Evolutionary conservation across 2,888 invertebrate genomes (phyloP).

Genomic region (Vanessa cardui): DNA sequence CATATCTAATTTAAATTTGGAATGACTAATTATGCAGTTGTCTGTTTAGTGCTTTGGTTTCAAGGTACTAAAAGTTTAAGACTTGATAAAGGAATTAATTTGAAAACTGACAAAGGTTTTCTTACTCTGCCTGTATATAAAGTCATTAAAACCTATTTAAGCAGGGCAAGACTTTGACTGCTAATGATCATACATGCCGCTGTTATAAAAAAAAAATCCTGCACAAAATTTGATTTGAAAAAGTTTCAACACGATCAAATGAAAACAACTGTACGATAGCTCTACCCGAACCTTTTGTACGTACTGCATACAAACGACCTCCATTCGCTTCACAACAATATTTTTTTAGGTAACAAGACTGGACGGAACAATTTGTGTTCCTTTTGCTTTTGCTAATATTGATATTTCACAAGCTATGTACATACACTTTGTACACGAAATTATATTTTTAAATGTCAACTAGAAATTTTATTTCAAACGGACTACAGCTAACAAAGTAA

Average conservation of each 20-base stretch:
- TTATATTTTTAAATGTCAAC: not conserved
- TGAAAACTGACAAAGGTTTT: no score
- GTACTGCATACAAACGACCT: constrained; percentile 7
- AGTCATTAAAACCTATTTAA: no score
- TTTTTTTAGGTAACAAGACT: constrained; percentile 31
- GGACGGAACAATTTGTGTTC: constrained; percentile 15
- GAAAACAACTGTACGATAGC: constrained; percentile 4
- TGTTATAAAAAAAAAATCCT: no score
- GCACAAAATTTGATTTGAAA: not conserved
- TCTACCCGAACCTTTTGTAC: not conserved
- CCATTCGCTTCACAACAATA: constrained; percentile 20
- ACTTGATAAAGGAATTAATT: no score
- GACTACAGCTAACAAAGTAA: no score
- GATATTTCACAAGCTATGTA: not conserved
- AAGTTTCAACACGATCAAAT: not conserved
- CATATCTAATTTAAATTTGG: no score
- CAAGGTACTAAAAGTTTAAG: no score
- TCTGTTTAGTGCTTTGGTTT: no score
- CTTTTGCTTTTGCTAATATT: constrained; percentile 11
- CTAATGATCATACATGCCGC: no score
- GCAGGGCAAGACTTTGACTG: no score
- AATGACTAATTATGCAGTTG: no score
- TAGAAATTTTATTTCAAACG: not conserved
- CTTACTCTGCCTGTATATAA: no score
- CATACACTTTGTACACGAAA: not conserved